These are phyloP conservation scores for Ethmia dodecea DNA, from an alignment of 2,888 invertebrate species.

Conservation along the genomic window DNA sequence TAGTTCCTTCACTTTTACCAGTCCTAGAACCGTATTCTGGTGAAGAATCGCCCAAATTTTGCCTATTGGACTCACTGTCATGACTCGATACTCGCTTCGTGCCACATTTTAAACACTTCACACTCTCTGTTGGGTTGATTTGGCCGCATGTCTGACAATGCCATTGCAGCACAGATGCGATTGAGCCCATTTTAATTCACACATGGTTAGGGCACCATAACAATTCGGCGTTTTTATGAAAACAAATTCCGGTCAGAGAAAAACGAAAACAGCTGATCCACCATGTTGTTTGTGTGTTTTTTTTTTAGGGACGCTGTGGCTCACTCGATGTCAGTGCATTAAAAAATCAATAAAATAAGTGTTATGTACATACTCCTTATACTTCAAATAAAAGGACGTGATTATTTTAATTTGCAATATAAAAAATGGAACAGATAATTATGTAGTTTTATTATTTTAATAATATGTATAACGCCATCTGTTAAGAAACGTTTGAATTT, in stretches of 20 bases:
- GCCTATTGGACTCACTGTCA: slow-evolving; percentile 67
- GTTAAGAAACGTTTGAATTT: too few species aligned
- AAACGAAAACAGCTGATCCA: slow-evolving; percentile 79
- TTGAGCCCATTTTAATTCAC: slow-evolving; percentile 89
- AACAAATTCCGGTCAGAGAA: slow-evolving; percentile 57
- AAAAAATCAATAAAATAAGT: too few species aligned
- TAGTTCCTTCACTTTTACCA: slow-evolving; percentile 65
- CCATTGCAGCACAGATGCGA: slow-evolving; percentile 96
- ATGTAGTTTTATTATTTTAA: too few species aligned
- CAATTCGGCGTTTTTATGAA: slow-evolving; percentile 62
- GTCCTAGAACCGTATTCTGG: slow-evolving; percentile 59
- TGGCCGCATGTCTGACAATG: slow-evolving; percentile 92
- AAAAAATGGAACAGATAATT: too few species aligned
- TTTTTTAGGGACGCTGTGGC: slow-evolving; percentile 14
- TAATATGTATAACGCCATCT: too few species aligned
- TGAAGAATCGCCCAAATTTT: slow-evolving; percentile 58
- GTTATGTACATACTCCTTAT: too few species aligned
- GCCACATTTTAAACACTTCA: slow-evolving; percentile 91
- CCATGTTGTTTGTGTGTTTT: slow-evolving; percentile 79
- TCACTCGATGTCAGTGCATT: too few species aligned
- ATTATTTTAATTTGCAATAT: too few species aligned
- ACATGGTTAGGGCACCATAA: slow-evolving; percentile 76
- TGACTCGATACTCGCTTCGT: slow-evolving; percentile 79
- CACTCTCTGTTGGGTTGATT: slow-evolving; percentile 92
- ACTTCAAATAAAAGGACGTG: too few species aligned